A percentile compares a stretch with the other conserved stretches of the same genome.
Evolutionary conservation across 2,888 invertebrate species (phyloP).

Genomic region (Cheilosia impressa): DNA sequence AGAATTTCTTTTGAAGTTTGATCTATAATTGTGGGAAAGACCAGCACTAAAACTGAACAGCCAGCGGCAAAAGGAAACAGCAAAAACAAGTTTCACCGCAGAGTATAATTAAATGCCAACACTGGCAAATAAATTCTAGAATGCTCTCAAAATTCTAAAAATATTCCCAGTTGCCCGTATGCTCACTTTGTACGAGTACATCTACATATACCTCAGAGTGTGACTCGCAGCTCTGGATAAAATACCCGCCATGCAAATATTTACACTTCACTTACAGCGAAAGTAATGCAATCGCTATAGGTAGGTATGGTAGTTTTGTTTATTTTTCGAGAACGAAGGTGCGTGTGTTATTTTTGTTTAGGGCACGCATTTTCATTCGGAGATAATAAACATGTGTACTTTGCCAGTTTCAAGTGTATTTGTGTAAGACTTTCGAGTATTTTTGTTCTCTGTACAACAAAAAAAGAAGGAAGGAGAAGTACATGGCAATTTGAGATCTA

Average conservation of each 20-base stretch:
- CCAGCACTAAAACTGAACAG: conserved; percentile 10
- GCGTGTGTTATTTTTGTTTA: conserved; percentile 56
- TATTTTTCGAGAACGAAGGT: conserved; percentile 53
- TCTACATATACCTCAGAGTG: conserved; percentile 1
- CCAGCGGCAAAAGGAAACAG: background rate
- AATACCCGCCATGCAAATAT: conserved; percentile 70
- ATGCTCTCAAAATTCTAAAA: conserved; percentile 56
- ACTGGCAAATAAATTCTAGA: conserved; percentile 66
- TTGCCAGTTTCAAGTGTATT: conserved; percentile 8
- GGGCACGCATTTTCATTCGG: conserved; percentile 28
- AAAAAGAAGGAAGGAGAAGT: background rate
- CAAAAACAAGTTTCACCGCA: conserved; percentile 31
- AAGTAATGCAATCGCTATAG: conserved; percentile 56
- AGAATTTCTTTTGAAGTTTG: conserved; percentile 65
- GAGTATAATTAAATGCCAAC: conserved; percentile 67
- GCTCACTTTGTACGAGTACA: background rate
- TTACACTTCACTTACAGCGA: conserved; percentile 72
- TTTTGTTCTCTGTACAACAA: conserved; percentile 12
- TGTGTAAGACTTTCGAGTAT: conserved; percentile 9
- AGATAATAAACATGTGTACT: conserved; percentile 55
- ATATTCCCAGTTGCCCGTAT: conserved; percentile 11
- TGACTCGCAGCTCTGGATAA: conserved; percentile 64
- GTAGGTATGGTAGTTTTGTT: conserved; percentile 35
- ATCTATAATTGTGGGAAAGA: conserved; percentile 49
- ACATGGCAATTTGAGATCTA: background rate